phyloP scores from a whole-genome alignment of 2,888 invertebrate species.

The Mantis religiosa region DNA sequence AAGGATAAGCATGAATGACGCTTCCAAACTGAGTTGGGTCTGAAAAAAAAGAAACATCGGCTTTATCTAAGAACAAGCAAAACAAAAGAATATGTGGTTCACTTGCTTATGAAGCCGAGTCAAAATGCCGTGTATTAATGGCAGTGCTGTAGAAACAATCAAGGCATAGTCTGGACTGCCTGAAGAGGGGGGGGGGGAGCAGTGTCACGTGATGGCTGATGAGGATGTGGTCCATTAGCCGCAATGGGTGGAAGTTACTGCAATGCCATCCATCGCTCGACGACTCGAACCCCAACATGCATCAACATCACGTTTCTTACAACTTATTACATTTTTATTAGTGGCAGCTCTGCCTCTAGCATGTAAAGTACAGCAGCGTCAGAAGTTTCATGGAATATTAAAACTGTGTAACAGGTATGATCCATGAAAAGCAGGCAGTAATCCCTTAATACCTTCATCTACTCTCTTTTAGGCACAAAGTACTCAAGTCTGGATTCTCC shows the following conservation, averaged over 20 bases:
- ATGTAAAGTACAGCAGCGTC: too few relatives aligned
- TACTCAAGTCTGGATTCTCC: too few relatives aligned
- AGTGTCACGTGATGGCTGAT: neutral
- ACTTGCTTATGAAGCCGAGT: neutral
- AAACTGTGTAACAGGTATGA: too few relatives aligned
- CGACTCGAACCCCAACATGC: neutral
- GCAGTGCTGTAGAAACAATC: neutral
- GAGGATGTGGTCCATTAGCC: slow-evolving; percentile 9
- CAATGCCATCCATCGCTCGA: neutral
- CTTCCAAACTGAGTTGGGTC: too few relatives aligned
- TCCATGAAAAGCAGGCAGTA: too few relatives aligned
- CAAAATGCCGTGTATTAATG: neutral
- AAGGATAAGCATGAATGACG: too few relatives aligned
- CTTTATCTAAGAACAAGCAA: neutral
- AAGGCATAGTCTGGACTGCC: neutral
- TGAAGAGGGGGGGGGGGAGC: neutral
- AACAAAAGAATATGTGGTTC: neutral
- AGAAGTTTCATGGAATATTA: too few relatives aligned
- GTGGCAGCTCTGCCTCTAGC: too few relatives aligned
- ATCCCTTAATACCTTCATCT: too few relatives aligned
- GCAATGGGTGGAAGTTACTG: neutral
- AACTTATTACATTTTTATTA: too few relatives aligned
- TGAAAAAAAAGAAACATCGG: too few relatives aligned
- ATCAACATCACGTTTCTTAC: neutral
- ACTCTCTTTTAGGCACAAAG: too few relatives aligned